Conservation (phyloP, 53 echinoderm and acorn worm species). For the Paracentrotus lividus region DNA sequence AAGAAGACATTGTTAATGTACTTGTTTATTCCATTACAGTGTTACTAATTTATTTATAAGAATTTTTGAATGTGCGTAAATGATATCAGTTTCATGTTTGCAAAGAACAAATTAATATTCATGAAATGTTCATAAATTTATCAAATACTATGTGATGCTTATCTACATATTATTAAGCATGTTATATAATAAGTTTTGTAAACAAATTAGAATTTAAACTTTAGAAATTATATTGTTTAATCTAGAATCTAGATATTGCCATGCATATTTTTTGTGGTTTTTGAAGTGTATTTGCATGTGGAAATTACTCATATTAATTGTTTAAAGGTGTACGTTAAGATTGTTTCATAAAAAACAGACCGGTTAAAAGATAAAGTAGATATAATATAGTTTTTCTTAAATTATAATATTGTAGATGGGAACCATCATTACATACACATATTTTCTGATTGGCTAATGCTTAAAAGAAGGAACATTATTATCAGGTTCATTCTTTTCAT, state of each 20-base stretch:
- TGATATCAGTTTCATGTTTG: conserved; percentile 27
- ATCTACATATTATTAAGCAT: neutral
- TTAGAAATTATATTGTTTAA: neutral
- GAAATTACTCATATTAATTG: neutral
- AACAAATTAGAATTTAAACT: neutral
- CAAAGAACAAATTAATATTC: conserved; percentile 47
- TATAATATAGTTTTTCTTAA: neutral
- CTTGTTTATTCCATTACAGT: neutral
- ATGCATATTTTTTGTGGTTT: neutral
- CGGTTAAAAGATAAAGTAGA: neutral
- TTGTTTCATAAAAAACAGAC: neutral
- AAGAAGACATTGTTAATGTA: neutral
- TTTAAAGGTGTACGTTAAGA: neutral
- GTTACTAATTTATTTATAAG: conserved; percentile 40
- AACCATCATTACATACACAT: no score
- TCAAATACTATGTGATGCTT: conserved; percentile 9
- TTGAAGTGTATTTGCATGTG: neutral
- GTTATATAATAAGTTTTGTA: neutral
- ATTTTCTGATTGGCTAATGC: neutral
- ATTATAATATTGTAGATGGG: neutral
- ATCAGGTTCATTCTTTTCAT: neutral
- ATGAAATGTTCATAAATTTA: neutral
- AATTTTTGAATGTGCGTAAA: neutral
- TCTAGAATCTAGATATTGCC: neutral
- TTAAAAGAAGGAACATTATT: neutral